A percentile compares a stretch with the other conserved stretches of the same genome.
Conservation (phyloP, 2,888 invertebrate genomes). For the Taenaris catops region DNA sequence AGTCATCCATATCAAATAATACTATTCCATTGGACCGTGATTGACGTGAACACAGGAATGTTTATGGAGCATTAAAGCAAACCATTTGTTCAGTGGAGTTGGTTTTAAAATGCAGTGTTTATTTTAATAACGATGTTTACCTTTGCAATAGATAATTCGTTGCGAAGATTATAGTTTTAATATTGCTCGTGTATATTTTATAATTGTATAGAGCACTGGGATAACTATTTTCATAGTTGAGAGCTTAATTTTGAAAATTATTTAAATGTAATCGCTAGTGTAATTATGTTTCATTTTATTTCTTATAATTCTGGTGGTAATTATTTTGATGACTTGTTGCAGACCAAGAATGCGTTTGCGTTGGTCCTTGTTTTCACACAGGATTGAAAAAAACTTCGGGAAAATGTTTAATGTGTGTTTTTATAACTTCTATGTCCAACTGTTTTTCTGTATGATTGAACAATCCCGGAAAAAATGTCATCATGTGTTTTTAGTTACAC, state of each 20-base stretch:
- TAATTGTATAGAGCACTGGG: slow-evolving; percentile 4
- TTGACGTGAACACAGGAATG: slow-evolving; percentile 11
- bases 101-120: slow-evolving; percentile 11
- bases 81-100: slow-evolving; percentile 6
- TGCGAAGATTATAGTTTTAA: slow-evolving; percentile 3
- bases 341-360: no score
- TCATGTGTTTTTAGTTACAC: no score
- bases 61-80: slow-evolving; percentile 9
- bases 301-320: no score
- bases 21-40: slow-evolving; percentile 7
- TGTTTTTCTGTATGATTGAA: no score
- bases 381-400: no score
- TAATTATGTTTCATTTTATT: no score
- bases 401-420: no score
- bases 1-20: slow-evolving; percentile 7
- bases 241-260: neutral
- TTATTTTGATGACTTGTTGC: no score
- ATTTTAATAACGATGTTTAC: slow-evolving; percentile 13
- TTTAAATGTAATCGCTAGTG: no score
- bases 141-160: slow-evolving; percentile 6
- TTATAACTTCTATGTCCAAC: no score
- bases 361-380: no score
- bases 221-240: slow-evolving; percentile 6
- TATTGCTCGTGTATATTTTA: slow-evolving; percentile 3
- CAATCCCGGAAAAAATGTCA: no score